Base-by-base conservation (phyloP, 2,113 vertebrate species). In the Paracanthobrama guichenoti region DNA sequence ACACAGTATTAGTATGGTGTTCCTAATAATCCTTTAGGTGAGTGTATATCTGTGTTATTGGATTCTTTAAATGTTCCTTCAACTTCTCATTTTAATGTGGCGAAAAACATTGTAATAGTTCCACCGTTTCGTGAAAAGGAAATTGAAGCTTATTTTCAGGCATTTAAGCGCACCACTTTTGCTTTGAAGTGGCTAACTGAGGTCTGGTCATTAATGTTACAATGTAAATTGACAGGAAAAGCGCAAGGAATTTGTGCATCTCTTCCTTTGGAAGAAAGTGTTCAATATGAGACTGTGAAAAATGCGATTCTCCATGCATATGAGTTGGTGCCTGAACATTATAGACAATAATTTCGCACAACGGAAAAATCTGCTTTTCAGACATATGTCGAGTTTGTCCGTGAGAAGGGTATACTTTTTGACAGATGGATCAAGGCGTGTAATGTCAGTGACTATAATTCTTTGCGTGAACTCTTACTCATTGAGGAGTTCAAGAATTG, bases 401-500 rank as follows among this genome's bases (percentile, higher is more conserved):
- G 22, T 60, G 59, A 60, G 22, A 60, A 24, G 8, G n/a, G 5
- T 24, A 3, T 24, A 9, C 10, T 67, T 14, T 67, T 67, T 18
- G 64, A 67, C 2, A 18, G 22, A 13, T 44, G 42, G 71, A 4
- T 73, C 1, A 73, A 46, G 12, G 42, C 22, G 2, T 73, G 20
- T 73, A 24, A 73, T 14, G 71, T 24, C 3, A 44, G 10, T 2
- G 42, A 73, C 10, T 48, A 48, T 24, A 24, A 6, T 48, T 73
- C 42, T 6, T 73, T 46, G 22, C 1, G 42, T 13, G 71, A 46
- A 48, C 9, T 73, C 0, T 6, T 46, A 22, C 42, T 48, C 5
- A 73, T 73, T 48, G 71, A 73, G 12, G 71, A 73, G 12, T 73
- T 73, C 6, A 48, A 73, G 22, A 72, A 72, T 14, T 72, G 69